Percentiles rank a stretch among this genome's conserved stretches.
Conservation (phyloP, 2,797 vertebrate species). For the Chrysocyon brachyurus region DNA sequence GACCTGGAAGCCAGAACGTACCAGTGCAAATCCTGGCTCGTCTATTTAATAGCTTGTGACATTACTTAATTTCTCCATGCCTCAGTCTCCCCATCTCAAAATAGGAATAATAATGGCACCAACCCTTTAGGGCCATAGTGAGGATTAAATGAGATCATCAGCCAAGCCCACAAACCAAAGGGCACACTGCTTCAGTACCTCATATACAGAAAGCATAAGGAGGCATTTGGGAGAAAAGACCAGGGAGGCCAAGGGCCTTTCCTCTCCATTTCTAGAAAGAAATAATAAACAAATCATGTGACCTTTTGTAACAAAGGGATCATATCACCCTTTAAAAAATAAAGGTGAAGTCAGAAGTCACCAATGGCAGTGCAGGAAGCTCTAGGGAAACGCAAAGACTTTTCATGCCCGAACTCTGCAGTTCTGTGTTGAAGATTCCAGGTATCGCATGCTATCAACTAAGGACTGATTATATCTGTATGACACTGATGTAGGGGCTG, state of each 20-base stretch:
- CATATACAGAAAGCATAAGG: background rate
- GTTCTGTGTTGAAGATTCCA: background rate
- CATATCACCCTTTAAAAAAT: background rate
- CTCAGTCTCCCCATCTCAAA: constrained; percentile 42
- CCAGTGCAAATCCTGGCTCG: background rate
- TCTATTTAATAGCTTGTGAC: background rate
- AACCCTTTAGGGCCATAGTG: background rate
- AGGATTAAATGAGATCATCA: background rate
- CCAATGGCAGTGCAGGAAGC: background rate
- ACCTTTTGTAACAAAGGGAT: background rate
- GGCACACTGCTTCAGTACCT: background rate
- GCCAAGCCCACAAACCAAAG: background rate
- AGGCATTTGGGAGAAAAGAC: background rate
- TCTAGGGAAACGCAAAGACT: constrained; percentile 13
- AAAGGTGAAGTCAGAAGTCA: constrained; percentile 17
- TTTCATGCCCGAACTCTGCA: background rate
- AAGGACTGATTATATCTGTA: background rate
- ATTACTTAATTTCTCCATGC: background rate
- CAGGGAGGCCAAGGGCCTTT: background rate
- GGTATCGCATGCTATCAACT: background rate
- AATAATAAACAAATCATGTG: constrained; percentile 5
- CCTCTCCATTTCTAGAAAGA: background rate
- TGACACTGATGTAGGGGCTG: background rate
- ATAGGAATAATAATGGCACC: background rate
- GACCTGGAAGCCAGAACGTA: background rate